Conservation (phyloP, 1,140 invertebrate species). For the Monomorium pharaonis region DNA sequence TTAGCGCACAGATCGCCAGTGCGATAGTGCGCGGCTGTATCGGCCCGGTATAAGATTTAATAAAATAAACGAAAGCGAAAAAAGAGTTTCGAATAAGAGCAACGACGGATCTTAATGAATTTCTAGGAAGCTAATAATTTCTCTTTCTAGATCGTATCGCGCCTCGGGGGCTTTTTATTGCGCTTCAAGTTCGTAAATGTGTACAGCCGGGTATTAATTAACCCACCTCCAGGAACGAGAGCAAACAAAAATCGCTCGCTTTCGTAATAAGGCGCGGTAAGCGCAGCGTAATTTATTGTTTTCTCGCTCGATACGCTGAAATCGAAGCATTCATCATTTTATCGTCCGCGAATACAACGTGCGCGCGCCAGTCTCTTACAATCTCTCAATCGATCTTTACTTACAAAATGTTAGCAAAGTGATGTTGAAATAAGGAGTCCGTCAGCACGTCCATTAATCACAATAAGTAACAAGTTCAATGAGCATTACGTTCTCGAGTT, state of each 20-base stretch:
- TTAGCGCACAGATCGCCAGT: slow-evolving; percentile 9
- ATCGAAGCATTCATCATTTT: slow-evolving; percentile 36
- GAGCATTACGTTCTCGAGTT: too few relatives aligned
- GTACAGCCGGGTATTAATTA: slow-evolving; percentile 40
- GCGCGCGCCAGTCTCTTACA: background rate
- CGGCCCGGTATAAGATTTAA: background rate
- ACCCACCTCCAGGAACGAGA: slow-evolving; percentile 12
- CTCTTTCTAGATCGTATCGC: slow-evolving; percentile 47
- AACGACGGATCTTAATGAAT: slow-evolving; percentile 42
- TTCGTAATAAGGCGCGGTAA: slow-evolving; percentile 34
- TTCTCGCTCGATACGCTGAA: slow-evolving; percentile 23
- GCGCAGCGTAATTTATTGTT: slow-evolving; percentile 45
- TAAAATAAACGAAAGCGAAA: slow-evolving; percentile 3
- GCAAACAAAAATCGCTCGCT: slow-evolving; percentile 13
- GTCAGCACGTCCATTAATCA: background rate
- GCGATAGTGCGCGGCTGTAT: slow-evolving; percentile 17
- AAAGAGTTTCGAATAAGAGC: background rate
- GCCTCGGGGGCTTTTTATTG: slow-evolving; percentile 35
- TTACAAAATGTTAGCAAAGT: background rate
- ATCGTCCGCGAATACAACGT: background rate
- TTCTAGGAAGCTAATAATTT: slow-evolving; percentile 55
- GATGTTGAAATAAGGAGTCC: background rate
- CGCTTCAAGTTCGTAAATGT: slow-evolving; percentile 44
- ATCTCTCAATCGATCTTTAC: background rate
- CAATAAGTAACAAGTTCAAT: background rate